Evolutionary conservation across 1,140 invertebrate species (phyloP).

Genomic region (Drosophila sechellia): DNA sequence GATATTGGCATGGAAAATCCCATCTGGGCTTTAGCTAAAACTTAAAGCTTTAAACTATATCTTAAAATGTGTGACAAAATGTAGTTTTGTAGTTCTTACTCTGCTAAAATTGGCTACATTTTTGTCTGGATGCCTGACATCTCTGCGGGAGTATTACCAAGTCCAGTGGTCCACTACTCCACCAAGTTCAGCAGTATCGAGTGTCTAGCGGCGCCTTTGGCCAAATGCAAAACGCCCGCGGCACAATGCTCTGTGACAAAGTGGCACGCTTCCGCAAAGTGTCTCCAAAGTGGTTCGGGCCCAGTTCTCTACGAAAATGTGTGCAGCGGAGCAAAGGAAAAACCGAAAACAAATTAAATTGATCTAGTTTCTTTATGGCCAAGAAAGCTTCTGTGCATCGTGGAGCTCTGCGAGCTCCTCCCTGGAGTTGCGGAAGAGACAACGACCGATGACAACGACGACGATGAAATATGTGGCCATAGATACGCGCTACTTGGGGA

Average conservation of each 20-base stretch:
- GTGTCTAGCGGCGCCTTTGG: slow-evolving; percentile 67
- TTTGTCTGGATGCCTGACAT: not conserved
- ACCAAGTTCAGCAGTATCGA: slow-evolving; percentile 20
- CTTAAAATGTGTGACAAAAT: no score
- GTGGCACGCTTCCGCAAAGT: slow-evolving; percentile 79
- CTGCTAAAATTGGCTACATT: no score
- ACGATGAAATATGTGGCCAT: slow-evolving; percentile 80
- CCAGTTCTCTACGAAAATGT: not conserved
- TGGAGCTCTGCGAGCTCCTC: not conserved
- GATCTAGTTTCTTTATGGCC: slow-evolving; percentile 82
- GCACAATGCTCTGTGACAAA: slow-evolving; percentile 78
- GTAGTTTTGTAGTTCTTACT: no score
- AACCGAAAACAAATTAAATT: slow-evolving; percentile 78
- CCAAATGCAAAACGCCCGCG: slow-evolving; percentile 66
- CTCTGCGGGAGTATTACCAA: slow-evolving; percentile 2
- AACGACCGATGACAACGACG: slow-evolving; percentile 43
- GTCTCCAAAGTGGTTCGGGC: slow-evolving; percentile 58
- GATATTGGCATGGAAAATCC: no score
- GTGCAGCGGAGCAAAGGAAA: slow-evolving; percentile 28
- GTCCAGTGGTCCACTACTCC: slow-evolving; percentile 1
- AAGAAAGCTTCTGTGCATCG: slow-evolving; percentile 75
- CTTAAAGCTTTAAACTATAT: no score
- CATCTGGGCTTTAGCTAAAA: no score
- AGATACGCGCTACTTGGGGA: slow-evolving; percentile 56
- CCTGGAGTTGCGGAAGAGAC: slow-evolving; percentile 35